Percentiles rank a stretch among this genome's conserved stretches.
phyloP scores from a whole-genome alignment of 2,888 invertebrate genomes.

The Creontiades dilutus region DNA sequence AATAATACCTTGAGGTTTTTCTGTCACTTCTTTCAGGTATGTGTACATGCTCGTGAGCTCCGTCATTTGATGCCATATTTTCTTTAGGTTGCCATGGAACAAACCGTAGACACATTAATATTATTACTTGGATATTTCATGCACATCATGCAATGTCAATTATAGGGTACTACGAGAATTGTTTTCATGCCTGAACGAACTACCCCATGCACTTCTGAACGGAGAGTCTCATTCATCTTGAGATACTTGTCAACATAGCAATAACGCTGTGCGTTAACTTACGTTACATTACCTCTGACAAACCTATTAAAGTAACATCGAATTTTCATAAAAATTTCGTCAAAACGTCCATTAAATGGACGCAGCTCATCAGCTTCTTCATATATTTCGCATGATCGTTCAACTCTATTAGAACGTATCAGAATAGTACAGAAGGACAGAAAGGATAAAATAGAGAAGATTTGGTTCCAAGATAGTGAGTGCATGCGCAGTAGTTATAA shows the following conservation, averaged over 20 bases:
- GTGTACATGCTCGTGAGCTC: conserved; percentile 92
- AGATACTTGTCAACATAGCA: background rate
- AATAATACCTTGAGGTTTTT: conserved; percentile 77
- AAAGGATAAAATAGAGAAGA: too few relatives aligned
- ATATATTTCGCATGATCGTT: too few relatives aligned
- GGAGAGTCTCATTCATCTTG: background rate
- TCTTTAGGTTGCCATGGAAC: conserved; percentile 77
- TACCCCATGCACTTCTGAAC: background rate
- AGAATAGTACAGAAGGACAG: too few relatives aligned
- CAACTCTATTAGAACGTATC: too few relatives aligned
- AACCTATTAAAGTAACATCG: too few relatives aligned
- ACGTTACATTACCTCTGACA: too few relatives aligned
- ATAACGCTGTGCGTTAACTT: background rate
- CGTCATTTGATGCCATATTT: conserved; percentile 86
- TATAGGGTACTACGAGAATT: background rate
- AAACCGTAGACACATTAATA: conserved; percentile 74
- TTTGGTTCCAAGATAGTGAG: too few relatives aligned
- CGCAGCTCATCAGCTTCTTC: too few relatives aligned
- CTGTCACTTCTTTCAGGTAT: conserved; percentile 89
- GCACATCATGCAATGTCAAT: background rate
- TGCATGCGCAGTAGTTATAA: too few relatives aligned
- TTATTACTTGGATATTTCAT: background rate
- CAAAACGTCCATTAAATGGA: too few relatives aligned
- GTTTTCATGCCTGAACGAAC: background rate
- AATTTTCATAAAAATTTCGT: too few relatives aligned